Conservation (phyloP, 2,797 vertebrate genomes). For the Chelonia mydas region DNA sequence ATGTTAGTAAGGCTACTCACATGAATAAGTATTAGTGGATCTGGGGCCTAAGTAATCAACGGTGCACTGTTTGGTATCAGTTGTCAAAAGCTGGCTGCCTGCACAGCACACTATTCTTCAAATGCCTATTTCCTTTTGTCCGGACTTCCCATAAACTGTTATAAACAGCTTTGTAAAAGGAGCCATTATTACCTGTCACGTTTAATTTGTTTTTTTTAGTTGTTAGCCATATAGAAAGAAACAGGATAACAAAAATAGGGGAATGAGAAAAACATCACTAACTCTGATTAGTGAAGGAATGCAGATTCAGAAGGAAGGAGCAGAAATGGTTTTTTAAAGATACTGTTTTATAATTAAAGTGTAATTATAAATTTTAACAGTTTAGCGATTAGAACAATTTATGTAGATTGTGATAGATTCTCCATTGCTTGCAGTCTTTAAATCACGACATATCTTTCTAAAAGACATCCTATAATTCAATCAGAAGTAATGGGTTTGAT, state of each 20-base stretch:
- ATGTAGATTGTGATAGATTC: not conserved
- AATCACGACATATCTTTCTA: not conserved
- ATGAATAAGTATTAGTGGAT: conserved; percentile 46
- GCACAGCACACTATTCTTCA: conserved; percentile 67
- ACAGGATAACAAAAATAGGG: conserved; percentile 25
- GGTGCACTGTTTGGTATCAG: conserved; percentile 72
- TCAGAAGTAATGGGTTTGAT: not conserved
- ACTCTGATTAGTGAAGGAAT: conserved; percentile 43
- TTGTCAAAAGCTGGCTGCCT: conserved; percentile 74
- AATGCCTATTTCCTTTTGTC: conserved; percentile 1
- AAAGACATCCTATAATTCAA: not conserved
- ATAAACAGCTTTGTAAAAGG: conserved; percentile 75
- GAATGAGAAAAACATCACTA: conserved; percentile 40
- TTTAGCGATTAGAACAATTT: not conserved
- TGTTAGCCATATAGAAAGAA: conserved; percentile 62
- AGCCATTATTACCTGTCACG: conserved; percentile 69
- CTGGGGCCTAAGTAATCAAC: conserved; percentile 69
- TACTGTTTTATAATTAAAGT: not conserved
- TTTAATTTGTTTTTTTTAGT: conserved; percentile 66
- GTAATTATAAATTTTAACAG: not conserved
- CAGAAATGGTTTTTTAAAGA: not conserved
- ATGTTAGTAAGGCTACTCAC: conserved; percentile 33
- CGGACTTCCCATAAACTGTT: conserved; percentile 71
- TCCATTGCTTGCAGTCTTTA: not conserved
- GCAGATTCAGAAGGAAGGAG: conserved; percentile 5